A percentile compares a stretch with the other conserved stretches of the same genome.
phyloP scores from a whole-genome alignment of 2,888 invertebrate species.

The Pseudococcus jackbeardsleyi region DNA sequence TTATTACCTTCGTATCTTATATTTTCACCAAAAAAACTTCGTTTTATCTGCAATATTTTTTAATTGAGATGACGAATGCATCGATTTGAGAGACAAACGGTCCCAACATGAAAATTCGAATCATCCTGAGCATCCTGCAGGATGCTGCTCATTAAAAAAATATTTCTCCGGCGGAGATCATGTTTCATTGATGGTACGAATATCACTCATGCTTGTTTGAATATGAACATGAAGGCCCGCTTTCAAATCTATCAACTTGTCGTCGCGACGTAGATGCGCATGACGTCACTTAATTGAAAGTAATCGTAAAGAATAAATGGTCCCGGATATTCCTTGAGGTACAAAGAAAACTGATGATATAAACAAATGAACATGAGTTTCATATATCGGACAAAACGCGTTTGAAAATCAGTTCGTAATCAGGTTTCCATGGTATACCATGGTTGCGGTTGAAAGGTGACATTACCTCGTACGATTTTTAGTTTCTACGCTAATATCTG shows the following conservation, averaged over 20 bases:
- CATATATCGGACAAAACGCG: conserved; percentile 11
- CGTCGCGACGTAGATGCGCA: conserved; percentile 2
- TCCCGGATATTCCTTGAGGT: conserved; percentile 39
- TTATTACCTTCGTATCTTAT: too few species aligned
- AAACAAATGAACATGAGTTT: conserved; percentile 44
- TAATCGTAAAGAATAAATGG: conserved; percentile 45
- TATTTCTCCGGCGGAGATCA: background rate
- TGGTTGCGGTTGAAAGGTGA: background rate
- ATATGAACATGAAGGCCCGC: conserved; percentile 4
- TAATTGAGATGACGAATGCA: background rate
- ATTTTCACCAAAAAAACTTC: too few species aligned
- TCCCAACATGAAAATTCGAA: conserved; percentile 6
- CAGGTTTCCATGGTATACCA: background rate
- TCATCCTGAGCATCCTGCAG: background rate
- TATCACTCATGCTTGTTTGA: background rate
- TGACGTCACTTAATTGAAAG: conserved; percentile 47
- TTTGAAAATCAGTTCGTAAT: conserved; percentile 23
- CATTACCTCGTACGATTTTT: background rate
- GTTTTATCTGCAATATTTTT: too few species aligned
- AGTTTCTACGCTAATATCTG: background rate
- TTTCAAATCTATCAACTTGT: conserved; percentile 40
- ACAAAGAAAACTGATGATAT: conserved; percentile 46
- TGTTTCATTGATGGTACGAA: background rate
- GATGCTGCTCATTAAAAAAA: background rate
- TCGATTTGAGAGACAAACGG: background rate